Evolutionary conservation across 2,888 invertebrate genomes (phyloP).

Genomic region (Drosophila borealis): DNA sequence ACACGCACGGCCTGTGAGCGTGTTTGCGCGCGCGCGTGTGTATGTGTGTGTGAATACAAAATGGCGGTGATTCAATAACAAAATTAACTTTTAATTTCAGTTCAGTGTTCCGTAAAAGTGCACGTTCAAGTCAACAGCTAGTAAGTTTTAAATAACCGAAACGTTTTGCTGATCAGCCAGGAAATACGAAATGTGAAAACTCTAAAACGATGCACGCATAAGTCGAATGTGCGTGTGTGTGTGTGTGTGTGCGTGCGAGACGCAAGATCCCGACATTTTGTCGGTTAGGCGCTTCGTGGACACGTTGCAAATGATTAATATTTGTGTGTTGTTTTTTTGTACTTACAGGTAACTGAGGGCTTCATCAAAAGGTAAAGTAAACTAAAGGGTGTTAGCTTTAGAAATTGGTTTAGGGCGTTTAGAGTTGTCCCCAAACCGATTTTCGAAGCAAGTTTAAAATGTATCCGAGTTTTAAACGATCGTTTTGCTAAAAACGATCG

Average conservation of each 20-base stretch:
- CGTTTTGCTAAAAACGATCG: conserved; percentile 19
- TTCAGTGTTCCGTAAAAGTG: conserved; percentile 7
- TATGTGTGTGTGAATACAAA: conserved; percentile 46
- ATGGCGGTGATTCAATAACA: conserved; percentile 60
- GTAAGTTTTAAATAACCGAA: conserved; percentile 36
- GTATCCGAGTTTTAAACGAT: conserved; percentile 30
- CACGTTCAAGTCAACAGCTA: conserved; percentile 22
- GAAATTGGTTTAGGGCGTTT: conserved; percentile 43
- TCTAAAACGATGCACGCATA: neutral
- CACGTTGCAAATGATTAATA: conserved; percentile 40
- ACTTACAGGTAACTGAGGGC: conserved; percentile 31
- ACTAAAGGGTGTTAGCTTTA: conserved; percentile 34
- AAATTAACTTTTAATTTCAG: conserved; percentile 28
- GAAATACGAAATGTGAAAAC: neutral
- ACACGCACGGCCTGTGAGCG: neutral
- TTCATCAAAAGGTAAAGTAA: conserved; percentile 23
- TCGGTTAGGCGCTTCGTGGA: conserved; percentile 12
- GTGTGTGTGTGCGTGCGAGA: conserved; percentile 13
- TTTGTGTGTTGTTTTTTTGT: conserved; percentile 2
- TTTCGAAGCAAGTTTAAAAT: conserved; percentile 31
- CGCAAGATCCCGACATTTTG: conserved; percentile 5
- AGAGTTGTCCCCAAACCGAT: conserved; percentile 33
- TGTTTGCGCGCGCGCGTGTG: conserved; percentile 3
- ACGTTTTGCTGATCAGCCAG: neutral
- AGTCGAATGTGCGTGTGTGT: conserved; percentile 3